Conservation (phyloP, 2,888 invertebrate species). For the Petrophora chlorosata region DNA sequence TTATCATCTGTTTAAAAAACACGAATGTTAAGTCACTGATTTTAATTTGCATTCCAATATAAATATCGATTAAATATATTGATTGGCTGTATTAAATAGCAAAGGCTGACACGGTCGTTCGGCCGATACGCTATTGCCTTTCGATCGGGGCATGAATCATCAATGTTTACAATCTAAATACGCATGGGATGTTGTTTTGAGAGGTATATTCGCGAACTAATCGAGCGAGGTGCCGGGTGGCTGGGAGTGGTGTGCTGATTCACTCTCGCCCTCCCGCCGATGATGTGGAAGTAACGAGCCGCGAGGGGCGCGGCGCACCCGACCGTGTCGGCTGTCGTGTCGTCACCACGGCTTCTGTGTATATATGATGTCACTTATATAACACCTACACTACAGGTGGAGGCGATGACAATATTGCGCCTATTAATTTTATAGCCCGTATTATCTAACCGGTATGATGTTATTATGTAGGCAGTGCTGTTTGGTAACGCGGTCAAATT, state of each 20-base stretch:
- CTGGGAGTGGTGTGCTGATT: conserved; percentile 59
- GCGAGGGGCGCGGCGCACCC: conserved; percentile 51
- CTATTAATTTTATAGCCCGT: conserved; percentile 31
- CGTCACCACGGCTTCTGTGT: conserved; percentile 61
- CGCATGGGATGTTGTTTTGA: conserved; percentile 22
- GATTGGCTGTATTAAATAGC: conserved; percentile 14
- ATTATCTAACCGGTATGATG: conserved; percentile 31
- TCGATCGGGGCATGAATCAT: conserved; percentile 34
- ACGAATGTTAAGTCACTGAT: background rate
- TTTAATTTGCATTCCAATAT: conserved; percentile 12
- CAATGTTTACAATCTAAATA: conserved; percentile 34
- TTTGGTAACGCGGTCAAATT: conserved; percentile 26
- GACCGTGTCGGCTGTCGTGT: conserved; percentile 69
- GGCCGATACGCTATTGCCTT: conserved; percentile 23
- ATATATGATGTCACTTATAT: conserved; percentile 44
- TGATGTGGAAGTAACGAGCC: conserved; percentile 63
- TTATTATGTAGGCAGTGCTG: conserved; percentile 16
- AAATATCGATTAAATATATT: conserved; percentile 23
- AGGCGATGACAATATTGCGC: conserved; percentile 30
- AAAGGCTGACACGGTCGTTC: background rate
- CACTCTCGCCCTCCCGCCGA: conserved; percentile 69
- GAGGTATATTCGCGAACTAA: conserved; percentile 35
- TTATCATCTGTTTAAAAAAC: background rate
- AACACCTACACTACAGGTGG: conserved; percentile 41
- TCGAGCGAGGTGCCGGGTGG: conserved; percentile 37